Conservation (phyloP, 2,113 vertebrate species). For the Promerops cafer region DNA sequence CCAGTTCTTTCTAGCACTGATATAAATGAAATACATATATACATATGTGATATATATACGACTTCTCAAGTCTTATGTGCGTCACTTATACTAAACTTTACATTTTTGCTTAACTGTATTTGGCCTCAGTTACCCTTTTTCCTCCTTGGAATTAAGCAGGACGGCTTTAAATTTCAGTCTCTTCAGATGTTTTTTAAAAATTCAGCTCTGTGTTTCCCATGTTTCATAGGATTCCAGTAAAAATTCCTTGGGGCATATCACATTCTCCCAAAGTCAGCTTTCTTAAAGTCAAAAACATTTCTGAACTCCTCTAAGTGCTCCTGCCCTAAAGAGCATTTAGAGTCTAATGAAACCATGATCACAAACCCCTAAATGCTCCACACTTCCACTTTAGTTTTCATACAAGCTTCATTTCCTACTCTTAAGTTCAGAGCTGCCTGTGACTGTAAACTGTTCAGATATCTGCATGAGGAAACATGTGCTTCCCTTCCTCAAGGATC, state of each 20-base stretch:
- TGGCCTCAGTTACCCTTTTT: conserved; percentile 62
- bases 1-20: not conserved
- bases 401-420: conserved; percentile 41
- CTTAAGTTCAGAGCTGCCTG: not conserved
- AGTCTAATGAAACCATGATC: conserved; percentile 39
- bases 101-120: conserved; percentile 35
- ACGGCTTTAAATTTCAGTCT: conserved; percentile 57
- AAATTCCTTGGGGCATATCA: conserved; percentile 44
- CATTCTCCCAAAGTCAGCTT: conserved; percentile 58
- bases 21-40: not conserved
- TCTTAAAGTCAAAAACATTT: conserved; percentile 50
- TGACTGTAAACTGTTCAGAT: not conserved
- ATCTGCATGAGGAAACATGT: not conserved
- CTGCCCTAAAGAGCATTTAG: conserved; percentile 6
- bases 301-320: conserved; percentile 4
- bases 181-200: conserved; percentile 46
- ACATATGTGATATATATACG: too few species aligned
- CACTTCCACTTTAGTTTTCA: conserved; percentile 19
- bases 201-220: conserved; percentile 48
- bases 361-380: not conserved
- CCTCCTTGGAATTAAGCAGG: conserved; percentile 37
- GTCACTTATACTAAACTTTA: conserved; percentile 38
- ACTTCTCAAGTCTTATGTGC: not conserved
- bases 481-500: conserved; percentile 35
- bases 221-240: conserved; percentile 45